Conservation (phyloP, 1,140 invertebrate species). For the Listronotus oregonensis region DNA sequence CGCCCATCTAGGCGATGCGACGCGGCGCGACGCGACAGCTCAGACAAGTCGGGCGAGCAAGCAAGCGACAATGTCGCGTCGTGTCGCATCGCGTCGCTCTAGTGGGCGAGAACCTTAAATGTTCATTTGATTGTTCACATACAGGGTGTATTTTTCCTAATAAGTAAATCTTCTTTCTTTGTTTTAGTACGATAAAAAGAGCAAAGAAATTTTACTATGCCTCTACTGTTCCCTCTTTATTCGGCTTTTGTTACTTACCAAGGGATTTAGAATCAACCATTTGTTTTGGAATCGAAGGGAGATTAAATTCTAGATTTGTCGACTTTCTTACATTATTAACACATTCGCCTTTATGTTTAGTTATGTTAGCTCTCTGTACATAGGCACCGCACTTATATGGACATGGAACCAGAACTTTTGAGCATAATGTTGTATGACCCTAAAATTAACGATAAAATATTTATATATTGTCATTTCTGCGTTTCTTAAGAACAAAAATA, state of each 20-base stretch:
- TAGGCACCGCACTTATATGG: slow-evolving; percentile 69
- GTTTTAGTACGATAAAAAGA: too few species aligned
- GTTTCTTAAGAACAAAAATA: neutral
- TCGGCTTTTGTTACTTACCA: slow-evolving; percentile 1
- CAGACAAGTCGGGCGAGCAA: too few species aligned
- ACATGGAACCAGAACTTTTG: slow-evolving; percentile 70
- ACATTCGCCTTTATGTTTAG: slow-evolving; percentile 64
- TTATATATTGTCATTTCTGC: neutral
- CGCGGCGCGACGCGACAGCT: too few species aligned
- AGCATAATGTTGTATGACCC: slow-evolving; percentile 69
- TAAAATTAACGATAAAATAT: slow-evolving; percentile 49
- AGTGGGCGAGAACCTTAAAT: too few species aligned
- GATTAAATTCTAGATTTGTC: neutral
- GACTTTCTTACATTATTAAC: slow-evolving; percentile 49
- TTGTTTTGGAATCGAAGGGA: neutral
- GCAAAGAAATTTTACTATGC: too few species aligned
- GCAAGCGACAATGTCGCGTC: too few species aligned
- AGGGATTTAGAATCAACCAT: slow-evolving; percentile 13
- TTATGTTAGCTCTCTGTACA: slow-evolving; percentile 64
- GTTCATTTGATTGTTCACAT: too few species aligned
- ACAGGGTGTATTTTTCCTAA: too few species aligned
- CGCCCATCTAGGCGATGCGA: too few species aligned
- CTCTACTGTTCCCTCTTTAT: too few species aligned
- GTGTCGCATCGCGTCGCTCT: too few species aligned
- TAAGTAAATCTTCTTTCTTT: too few species aligned